phyloP scores from a whole-genome alignment of 2,797 vertebrate species.

The Esox lucius region DNA sequence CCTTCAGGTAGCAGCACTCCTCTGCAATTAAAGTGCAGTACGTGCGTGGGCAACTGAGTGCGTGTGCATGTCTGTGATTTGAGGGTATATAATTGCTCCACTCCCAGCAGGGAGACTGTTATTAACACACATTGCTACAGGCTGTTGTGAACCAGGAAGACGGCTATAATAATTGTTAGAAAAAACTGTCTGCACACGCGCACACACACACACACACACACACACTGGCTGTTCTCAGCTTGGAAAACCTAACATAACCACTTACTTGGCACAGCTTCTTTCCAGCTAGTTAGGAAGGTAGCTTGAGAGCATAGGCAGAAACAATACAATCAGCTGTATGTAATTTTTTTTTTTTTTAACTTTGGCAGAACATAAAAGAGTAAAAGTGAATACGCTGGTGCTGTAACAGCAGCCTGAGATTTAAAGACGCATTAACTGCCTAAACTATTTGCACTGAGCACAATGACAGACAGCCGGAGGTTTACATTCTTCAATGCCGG shows the following conservation, averaged over 20 bases:
- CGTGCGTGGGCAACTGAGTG: constrained; percentile 42
- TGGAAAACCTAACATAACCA: constrained; percentile 50
- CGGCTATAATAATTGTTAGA: constrained; percentile 72
- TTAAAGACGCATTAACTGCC: background rate
- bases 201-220: background rate
- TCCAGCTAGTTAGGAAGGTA: constrained; percentile 47
- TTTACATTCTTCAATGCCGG: background rate
- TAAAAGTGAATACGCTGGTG: background rate
- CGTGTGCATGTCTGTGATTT: constrained; percentile 45
- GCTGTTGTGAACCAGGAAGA: constrained; percentile 63
- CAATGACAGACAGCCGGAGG: background rate
- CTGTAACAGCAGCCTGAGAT: constrained; percentile 35
- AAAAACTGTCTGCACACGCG: constrained; percentile 39
- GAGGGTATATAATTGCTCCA: constrained; percentile 71
- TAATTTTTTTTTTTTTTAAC: background rate
- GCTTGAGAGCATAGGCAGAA: constrained; percentile 33
- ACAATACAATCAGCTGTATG: constrained; percentile 9
- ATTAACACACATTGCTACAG: constrained; percentile 72
- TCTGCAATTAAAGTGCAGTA: constrained; percentile 69
- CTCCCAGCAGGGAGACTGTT: constrained; percentile 72
- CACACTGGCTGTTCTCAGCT: constrained; percentile 31
- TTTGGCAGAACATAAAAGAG: background rate
- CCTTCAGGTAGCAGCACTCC: constrained; percentile 64
- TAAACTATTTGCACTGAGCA: background rate
- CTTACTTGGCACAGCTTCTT: constrained; percentile 49